These are phyloP conservation scores for Ceratosolen solmsi DNA, from an alignment of 1,140 invertebrate species.

Conservation along the genomic window DNA sequence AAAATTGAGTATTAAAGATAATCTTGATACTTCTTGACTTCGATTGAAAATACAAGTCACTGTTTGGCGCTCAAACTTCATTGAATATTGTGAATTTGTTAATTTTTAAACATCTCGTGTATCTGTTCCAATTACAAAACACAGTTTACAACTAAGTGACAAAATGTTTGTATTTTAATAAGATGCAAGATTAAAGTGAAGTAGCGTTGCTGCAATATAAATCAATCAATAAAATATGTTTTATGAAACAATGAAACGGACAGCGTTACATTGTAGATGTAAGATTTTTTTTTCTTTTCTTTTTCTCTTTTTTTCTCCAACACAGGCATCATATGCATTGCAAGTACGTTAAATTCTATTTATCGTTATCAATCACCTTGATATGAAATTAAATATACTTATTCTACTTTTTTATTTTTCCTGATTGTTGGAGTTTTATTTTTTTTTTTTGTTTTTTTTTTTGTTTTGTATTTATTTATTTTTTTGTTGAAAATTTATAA, in stretches of 20 bases:
- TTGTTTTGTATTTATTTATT: too few species aligned
- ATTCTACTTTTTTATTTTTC: too few species aligned
- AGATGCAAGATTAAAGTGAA: background rate
- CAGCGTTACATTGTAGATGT: conserved; percentile 14
- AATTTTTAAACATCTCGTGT: conserved; percentile 7
- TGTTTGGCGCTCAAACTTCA: conserved; percentile 45
- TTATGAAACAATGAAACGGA: conserved; percentile 26
- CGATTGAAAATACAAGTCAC: conserved; percentile 35
- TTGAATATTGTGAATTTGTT: conserved; percentile 19
- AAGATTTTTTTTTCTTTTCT: too few species aligned
- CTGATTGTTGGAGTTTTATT: too few species aligned
- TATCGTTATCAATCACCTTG: conserved; percentile 45
- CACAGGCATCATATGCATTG: too few species aligned
- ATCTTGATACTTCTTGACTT: conserved; percentile 40
- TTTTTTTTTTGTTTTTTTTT: too few species aligned
- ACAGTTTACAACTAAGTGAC: background rate
- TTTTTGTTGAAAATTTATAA: too few species aligned
- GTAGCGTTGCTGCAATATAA: background rate
- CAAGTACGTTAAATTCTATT: conserved; percentile 26
- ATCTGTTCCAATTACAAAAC: background rate
- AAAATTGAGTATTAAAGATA: conserved; percentile 11
- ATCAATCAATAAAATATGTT: background rate
- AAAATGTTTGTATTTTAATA: conserved; percentile 12
- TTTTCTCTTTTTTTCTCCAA: too few species aligned
- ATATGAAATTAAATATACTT: conserved; percentile 48